phyloP scores from a whole-genome alignment of 92 coral and sea anemone genomes.

The Phenganax stokvisi region DNA sequence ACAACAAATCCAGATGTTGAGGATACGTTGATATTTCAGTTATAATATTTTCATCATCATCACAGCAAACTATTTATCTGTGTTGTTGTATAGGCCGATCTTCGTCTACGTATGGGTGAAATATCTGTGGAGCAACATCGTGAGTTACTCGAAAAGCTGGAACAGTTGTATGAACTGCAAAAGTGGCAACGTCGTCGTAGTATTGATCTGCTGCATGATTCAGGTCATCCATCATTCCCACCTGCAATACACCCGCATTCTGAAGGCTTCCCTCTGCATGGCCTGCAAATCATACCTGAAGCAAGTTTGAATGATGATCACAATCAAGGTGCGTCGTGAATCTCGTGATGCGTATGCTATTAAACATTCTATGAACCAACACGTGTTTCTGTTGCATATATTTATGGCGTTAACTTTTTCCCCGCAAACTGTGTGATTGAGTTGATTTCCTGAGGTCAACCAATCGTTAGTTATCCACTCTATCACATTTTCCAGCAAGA shows the following conservation, averaged over 20 bases:
- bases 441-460: no score
- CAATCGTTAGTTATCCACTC: no score
- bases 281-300: background rate
- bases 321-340: background rate
- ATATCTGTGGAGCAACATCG: constrained; percentile 77
- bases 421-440: no score
- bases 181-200: constrained; percentile 63
- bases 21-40: background rate
- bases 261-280: constrained; percentile 1
- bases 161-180: constrained; percentile 83
- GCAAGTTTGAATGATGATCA: constrained; percentile 5
- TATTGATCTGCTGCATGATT: constrained; percentile 11
- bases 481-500: no score
- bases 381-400: no score
- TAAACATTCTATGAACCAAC: no score
- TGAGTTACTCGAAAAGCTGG: constrained; percentile 78
- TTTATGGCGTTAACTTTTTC: no score
- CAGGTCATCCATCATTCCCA: constrained; percentile 4
- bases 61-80: background rate
- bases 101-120: constrained; percentile 68
- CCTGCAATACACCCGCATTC: constrained; percentile 18
- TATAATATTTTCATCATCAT: background rate
- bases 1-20: background rate
- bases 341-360: background rate
- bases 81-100: constrained; percentile 56